Percentiles rank a stretch among this genome's conserved stretches.
phyloP scores from a whole-genome alignment of 2,888 invertebrate species.

The Ernsta delagoae region DNA sequence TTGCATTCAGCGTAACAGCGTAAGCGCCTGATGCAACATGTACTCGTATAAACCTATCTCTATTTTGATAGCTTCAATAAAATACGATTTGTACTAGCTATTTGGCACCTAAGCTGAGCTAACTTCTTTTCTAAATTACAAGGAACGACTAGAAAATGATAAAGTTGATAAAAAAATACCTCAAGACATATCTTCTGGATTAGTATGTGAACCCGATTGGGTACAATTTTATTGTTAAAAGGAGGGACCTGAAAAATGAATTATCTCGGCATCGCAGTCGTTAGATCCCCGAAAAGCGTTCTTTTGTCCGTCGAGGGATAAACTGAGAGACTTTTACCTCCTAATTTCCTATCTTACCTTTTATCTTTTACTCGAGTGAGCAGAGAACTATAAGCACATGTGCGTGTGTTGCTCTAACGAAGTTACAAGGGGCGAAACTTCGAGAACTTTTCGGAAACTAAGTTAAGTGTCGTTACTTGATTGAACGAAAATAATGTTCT shows the following conservation, averaged over 20 bases:
- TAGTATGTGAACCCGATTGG: neutral
- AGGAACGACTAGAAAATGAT: too few relatives aligned
- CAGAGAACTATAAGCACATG: constrained; percentile 22
- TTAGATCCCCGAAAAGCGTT: constrained; percentile 9
- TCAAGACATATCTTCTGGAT: neutral
- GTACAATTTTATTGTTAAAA: neutral
- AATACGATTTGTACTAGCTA: neutral
- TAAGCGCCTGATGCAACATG: neutral
- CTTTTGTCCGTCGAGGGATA: constrained; percentile 18
- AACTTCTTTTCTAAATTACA: neutral
- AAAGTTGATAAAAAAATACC: too few relatives aligned
- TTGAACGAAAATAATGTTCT: neutral
- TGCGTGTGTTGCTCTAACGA: constrained; percentile 19
- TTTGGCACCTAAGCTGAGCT: neutral
- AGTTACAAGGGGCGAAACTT: constrained; percentile 23
- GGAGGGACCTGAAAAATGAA: neutral
- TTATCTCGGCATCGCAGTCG: constrained; percentile 15
- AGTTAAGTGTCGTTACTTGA: constrained; percentile 1
- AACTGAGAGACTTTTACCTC: constrained; percentile 23
- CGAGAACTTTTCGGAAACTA: constrained; percentile 12
- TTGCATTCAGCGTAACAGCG: constrained; percentile 3
- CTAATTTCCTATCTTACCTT: constrained; percentile 25
- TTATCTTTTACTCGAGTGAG: constrained; percentile 29
- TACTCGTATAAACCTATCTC: neutral
- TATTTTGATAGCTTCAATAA: constrained; percentile 7